Conservation (phyloP, 2,888 invertebrate species). For the Ormyrus thymus region DNA sequence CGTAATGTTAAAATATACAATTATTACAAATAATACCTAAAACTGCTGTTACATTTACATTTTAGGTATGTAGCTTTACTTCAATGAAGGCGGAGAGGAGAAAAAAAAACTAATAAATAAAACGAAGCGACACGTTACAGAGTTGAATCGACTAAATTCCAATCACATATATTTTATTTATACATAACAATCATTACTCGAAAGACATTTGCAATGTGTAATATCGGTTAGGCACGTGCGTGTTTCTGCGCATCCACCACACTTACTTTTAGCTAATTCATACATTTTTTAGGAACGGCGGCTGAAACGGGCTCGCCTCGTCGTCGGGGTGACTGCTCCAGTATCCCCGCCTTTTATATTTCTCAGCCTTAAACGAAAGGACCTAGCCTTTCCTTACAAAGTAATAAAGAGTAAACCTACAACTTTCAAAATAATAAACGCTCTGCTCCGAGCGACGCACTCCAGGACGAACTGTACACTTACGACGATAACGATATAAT, state of each 20-base stretch:
- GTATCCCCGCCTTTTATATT: too few species aligned
- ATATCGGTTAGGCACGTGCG: slow-evolving; percentile 48
- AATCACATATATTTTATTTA: slow-evolving; percentile 27
- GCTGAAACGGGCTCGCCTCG: neutral
- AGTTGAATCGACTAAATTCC: slow-evolving; percentile 25
- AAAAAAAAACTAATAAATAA: slow-evolving; percentile 33
- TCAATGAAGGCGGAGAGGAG: neutral
- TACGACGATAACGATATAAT: too few species aligned
- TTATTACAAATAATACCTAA: neutral
- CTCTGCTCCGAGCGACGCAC: too few species aligned
- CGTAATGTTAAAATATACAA: too few species aligned
- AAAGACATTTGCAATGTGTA: slow-evolving; percentile 38
- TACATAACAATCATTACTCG: slow-evolving; percentile 21
- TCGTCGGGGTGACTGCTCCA: neutral
- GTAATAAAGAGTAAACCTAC: too few species aligned
- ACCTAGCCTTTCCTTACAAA: too few species aligned
- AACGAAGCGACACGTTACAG: neutral
- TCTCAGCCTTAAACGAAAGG: too few species aligned
- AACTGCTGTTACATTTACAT: slow-evolving; percentile 12
- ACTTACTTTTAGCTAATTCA: neutral
- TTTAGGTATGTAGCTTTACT: neutral
- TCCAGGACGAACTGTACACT: too few species aligned
- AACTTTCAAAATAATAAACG: too few species aligned
- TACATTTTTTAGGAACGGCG: slow-evolving; percentile 17
- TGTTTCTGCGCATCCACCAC: slow-evolving; percentile 27